These are phyloP conservation scores for Nebria ingens DNA, from an alignment of 1,140 invertebrate genomes.

Conservation along the genomic window DNA sequence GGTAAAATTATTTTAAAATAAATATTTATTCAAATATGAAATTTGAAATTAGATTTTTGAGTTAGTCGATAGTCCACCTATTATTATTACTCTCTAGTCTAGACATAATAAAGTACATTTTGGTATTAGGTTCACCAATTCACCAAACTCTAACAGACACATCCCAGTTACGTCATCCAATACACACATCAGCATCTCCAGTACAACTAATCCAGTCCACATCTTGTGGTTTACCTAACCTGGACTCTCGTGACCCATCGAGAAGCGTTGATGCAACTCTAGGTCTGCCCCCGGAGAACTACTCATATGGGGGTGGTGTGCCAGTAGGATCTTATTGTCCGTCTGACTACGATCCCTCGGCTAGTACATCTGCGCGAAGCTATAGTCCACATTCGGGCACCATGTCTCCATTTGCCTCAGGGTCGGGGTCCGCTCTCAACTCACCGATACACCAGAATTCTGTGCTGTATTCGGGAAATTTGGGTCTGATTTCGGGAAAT, in stretches of 20 bases:
- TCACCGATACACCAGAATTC: constrained; percentile 28
- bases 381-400: constrained; percentile 24
- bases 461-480: constrained; percentile 23
- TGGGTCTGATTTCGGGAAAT: constrained; percentile 24
- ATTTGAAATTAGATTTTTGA: background rate
- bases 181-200: constrained; percentile 26
- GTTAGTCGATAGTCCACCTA: background rate
- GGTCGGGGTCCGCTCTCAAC: constrained; percentile 21
- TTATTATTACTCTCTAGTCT: background rate
- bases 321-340: constrained; percentile 10
- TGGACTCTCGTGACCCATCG: constrained; percentile 12
- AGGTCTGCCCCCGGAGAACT: constrained; percentile 20
- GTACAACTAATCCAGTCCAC: constrained; percentile 13
- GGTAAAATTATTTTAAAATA: constrained; percentile 21
- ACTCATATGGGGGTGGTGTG: constrained; percentile 3
- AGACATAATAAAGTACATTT: background rate
- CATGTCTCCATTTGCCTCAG: constrained; percentile 20
- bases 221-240: constrained; percentile 18
- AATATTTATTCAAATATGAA: background rate
- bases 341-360: background rate
- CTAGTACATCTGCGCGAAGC: constrained; percentile 6
- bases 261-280: constrained; percentile 20
- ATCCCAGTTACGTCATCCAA: constrained; percentile 20
- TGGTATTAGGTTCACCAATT: constrained; percentile 50
- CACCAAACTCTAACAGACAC: constrained; percentile 38